Base-by-base conservation (phyloP, 2,113 vertebrate genomes). In the Oreochromis aureus region DNA sequence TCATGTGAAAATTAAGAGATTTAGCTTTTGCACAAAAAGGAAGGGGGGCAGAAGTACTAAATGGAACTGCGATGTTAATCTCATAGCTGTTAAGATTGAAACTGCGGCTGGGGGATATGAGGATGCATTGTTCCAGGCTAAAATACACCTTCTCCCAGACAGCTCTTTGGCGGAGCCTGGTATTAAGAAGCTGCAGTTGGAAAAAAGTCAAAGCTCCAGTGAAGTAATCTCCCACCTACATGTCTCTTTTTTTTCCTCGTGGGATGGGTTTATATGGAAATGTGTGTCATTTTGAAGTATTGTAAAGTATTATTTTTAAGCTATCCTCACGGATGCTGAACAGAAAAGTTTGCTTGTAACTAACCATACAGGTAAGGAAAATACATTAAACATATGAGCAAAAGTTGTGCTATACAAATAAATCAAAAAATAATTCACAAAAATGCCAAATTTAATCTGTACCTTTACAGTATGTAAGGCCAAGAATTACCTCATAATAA, bases 151-250 rank as follows among this genome's bases (percentile, higher is more conserved):
- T 82, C 36, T 81, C 46, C 10, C 84, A 79, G 51, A 79, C 53
- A 78, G 51, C 44, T 86, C 78, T 86, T 80, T 85, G 59, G 41
- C 53, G 58, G 81, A 89, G 84, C 48, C 53, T 48, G 46, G 81
- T 41, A 59, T 93, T 90, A 89, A 89, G 48, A 54, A 27, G 53
- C 69, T n/a, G 84, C 51, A 51, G 39, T 34, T 87, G 86, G 81
- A 89, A 10, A 53, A 19, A 56, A 80, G 24, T 86, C 86, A 89
- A 88, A 86, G 59, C 84, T 69, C 83, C 80, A 85, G n/a, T 27
- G 19, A 84, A 54, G 44, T 13, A 69, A 51, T 81, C 58, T 48
- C 69, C 48, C 39, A 53, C 44, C 69, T 39, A n/a, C 16, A 34
- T 19, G 27, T 53, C 44, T 32, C 24, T 30, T 51, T 69, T 10